These are phyloP conservation scores for Tenodera sinensis DNA, from an alignment of 2,888 invertebrate genomes.

Conservation along the genomic window DNA sequence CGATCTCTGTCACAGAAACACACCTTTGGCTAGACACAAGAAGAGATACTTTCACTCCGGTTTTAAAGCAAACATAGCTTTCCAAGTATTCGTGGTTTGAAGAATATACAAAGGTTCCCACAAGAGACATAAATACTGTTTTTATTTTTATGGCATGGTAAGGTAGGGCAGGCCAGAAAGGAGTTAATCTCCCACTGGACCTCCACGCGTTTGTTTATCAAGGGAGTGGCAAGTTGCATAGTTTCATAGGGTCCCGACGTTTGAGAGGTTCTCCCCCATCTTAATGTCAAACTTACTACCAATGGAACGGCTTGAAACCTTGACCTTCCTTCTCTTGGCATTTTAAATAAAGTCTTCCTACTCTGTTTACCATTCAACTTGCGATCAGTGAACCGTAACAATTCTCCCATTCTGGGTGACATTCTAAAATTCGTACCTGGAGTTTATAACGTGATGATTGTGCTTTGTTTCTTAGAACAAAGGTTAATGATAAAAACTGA, in stretches of 20 bases:
- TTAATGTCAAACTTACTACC: neutral
- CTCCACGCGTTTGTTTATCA: neutral
- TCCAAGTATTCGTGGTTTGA: neutral
- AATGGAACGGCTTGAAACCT: neutral
- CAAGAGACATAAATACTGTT: neutral
- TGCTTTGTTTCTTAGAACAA: too few species aligned
- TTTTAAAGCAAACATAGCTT: neutral
- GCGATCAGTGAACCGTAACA: neutral
- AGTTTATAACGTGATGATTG: neutral
- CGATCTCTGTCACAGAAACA: too few species aligned
- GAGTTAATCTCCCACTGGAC: neutral
- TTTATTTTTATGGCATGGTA: constrained; percentile 1
- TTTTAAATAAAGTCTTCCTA: neutral
- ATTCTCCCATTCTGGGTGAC: neutral
- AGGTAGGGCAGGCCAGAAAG: neutral
- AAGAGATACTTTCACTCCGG: neutral
- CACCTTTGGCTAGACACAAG: too few species aligned
- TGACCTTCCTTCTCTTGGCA: neutral
- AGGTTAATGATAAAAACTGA: too few species aligned
- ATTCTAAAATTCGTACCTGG: neutral
- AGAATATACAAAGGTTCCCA: neutral
- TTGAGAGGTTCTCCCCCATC: neutral
- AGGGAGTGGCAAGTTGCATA: neutral
- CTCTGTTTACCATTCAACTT: neutral
- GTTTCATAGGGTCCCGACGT: neutral